These are phyloP conservation scores for Coluber constrictor DNA, from an alignment of 2,797 vertebrate genomes.

Conservation along the genomic window DNA sequence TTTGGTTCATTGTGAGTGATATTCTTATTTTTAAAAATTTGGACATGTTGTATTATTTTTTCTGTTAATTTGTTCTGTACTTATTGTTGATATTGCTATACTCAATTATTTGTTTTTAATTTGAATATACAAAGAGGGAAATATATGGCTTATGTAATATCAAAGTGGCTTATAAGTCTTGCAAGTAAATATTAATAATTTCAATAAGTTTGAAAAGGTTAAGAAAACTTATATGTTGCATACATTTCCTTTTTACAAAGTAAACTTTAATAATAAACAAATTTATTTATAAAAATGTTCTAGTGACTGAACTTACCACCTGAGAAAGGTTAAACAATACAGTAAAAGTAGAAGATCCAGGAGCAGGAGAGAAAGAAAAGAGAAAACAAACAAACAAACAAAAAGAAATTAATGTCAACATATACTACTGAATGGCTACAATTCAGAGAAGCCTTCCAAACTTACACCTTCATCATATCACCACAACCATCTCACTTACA, in stretches of 20 bases:
- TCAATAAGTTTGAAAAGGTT: background rate
- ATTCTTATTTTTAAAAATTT: background rate
- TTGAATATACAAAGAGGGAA: background rate
- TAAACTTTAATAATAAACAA: conserved; percentile 5
- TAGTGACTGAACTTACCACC: conserved; percentile 77
- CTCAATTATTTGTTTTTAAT: background rate
- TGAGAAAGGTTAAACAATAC: conserved; percentile 67
- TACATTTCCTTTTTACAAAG: conserved; percentile 9
- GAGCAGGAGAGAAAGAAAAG: conserved; percentile 60
- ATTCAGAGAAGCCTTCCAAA: conserved; percentile 19
- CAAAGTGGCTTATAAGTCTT: background rate
- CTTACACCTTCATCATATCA: background rate
- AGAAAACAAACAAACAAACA: conserved; percentile 67
- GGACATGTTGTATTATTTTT: background rate
- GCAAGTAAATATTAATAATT: background rate
- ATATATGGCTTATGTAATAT: background rate
- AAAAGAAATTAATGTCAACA: conserved; percentile 65
- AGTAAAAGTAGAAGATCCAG: conserved; percentile 68
- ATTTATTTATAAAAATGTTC: conserved; percentile 59
- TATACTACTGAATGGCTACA: conserved; percentile 24
- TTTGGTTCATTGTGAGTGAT: background rate
- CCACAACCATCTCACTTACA: background rate
- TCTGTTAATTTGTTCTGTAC: background rate
- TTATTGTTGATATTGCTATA: background rate
- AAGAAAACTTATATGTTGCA: background rate